Conservation (phyloP, 1,140 invertebrate species). For the Melanaphis sacchari region DNA sequence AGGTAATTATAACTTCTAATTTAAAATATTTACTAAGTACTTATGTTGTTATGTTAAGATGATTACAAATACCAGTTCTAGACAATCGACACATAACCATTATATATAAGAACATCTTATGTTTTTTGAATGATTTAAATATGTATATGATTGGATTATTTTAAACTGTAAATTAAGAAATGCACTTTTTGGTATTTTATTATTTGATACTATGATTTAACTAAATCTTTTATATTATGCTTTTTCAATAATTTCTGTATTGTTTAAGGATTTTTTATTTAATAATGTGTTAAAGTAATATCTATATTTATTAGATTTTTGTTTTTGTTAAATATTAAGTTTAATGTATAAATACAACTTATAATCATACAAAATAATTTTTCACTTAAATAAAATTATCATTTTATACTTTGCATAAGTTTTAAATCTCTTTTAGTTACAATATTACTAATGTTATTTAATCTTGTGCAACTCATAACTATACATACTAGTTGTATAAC, state of each 20-base stretch:
- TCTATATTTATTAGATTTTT: too few species aligned
- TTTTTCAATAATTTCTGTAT: background rate
- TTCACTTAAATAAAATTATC: background rate
- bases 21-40: background rate
- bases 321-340: background rate
- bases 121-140: background rate
- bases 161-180: too few species aligned
- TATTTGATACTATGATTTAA: background rate
- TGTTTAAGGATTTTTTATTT: too few species aligned
- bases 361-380: too few species aligned
- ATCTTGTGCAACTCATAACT: background rate
- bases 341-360: background rate
- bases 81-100: background rate
- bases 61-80: background rate
- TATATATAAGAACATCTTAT: too few species aligned
- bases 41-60: background rate
- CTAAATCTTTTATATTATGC: background rate
- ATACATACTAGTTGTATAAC: background rate
- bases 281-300: too few species aligned
- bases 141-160: too few species aligned
- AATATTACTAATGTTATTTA: background rate
- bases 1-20: conserved; percentile 25
- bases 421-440: background rate
- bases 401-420: background rate
- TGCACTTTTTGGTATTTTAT: background rate